Conservation (phyloP, 1,140 invertebrate genomes). For the Atta cephalotes region DNA sequence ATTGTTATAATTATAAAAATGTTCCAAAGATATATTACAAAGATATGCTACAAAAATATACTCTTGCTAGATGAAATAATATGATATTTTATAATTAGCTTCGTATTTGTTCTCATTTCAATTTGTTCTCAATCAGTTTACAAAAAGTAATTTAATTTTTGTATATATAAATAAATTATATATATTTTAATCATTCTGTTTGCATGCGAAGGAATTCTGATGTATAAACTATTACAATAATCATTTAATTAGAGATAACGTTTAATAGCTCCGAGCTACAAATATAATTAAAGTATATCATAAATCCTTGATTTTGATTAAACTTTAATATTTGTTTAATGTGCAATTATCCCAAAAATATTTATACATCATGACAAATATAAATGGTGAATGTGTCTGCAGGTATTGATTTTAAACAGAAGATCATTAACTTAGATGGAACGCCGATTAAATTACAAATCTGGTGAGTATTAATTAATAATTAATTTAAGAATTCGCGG, state of each 20-base stretch:
- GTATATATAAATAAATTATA: not conserved
- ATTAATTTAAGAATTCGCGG: too few species aligned
- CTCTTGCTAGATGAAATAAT: not conserved
- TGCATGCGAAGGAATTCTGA: slow-evolving; percentile 33
- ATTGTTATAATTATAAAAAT: not conserved
- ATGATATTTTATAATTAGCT: not conserved
- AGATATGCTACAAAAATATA: not conserved
- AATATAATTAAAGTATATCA: slow-evolving; percentile 31
- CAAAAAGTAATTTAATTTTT: not conserved
- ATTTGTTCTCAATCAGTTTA: not conserved
- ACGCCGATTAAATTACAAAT: slow-evolving; percentile 95
- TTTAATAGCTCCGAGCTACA: not conserved
- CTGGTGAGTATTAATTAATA: slow-evolving; percentile 89
- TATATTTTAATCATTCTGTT: slow-evolving; percentile 35
- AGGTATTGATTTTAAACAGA: slow-evolving; percentile 97
- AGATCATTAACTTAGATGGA: slow-evolving; percentile 94
- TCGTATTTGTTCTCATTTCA: not conserved
- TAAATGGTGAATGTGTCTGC: slow-evolving; percentile 73
- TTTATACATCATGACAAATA: not conserved
- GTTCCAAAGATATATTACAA: not conserved
- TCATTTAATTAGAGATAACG: slow-evolving; percentile 34
- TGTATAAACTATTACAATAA: slow-evolving; percentile 22
- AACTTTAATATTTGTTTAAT: not conserved
- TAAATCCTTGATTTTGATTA: slow-evolving; percentile 19
- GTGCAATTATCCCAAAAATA: not conserved